Conservation (phyloP, 2,113 vertebrate species). For the Urocynchramus pylzowi region DNA sequence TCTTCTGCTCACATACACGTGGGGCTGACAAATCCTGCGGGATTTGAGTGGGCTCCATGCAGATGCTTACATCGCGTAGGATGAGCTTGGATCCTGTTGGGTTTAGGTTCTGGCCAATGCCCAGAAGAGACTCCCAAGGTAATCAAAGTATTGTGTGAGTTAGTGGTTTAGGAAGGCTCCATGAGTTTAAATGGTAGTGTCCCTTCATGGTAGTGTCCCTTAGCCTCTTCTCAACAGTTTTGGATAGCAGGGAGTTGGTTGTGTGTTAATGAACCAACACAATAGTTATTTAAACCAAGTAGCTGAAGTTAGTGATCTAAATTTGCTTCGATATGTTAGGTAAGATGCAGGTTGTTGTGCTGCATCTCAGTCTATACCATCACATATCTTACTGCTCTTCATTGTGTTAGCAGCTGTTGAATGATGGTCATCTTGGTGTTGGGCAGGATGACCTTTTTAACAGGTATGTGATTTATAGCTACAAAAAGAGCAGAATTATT, state of each 20-base stretch:
- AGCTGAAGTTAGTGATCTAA: background rate
- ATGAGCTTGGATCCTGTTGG: background rate
- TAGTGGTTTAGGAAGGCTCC: background rate
- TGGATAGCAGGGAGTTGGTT: background rate
- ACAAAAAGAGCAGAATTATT: background rate
- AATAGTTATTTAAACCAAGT: background rate
- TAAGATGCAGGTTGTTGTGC: background rate
- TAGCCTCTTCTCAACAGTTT: background rate
- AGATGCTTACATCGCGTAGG: background rate
- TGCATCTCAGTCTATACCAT: background rate
- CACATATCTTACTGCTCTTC: background rate
- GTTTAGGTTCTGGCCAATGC: background rate
- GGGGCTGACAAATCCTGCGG: background rate
- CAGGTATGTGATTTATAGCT: background rate
- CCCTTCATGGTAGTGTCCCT: background rate
- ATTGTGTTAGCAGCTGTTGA: background rate
- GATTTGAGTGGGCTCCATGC: background rate
- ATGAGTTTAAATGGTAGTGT: background rate
- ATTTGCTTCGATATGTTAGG: background rate
- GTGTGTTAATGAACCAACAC: background rate
- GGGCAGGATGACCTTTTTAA: background rate
- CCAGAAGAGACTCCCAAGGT: background rate
- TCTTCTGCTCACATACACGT: fast-evolving
- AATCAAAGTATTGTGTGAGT: background rate
- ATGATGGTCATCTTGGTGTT: background rate